Base-by-base conservation (phyloP, 2,797 vertebrate species). In the Meda fulgida region DNA sequence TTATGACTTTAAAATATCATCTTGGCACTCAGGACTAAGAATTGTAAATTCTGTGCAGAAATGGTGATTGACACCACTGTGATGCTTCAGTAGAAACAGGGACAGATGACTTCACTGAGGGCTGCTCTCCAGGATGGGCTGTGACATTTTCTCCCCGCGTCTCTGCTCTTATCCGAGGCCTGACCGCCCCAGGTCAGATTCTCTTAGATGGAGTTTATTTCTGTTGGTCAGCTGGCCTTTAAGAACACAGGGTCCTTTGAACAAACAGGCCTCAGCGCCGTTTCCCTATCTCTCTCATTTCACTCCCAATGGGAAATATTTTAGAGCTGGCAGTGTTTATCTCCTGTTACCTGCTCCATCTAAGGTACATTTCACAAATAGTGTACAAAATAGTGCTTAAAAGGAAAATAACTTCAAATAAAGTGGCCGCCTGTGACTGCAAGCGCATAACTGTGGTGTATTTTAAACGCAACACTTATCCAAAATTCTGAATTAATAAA, bases 91-190 rank as follows among this genome's bases (percentile, higher is more conserved):
- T 21, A 29, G 19, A 83, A 71, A 48, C 9, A 29, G 81, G 78
- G 75, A n/a, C 69, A 72, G 69, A 72, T 72, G 69, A 60, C 60
- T 81, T 77, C 80, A 84, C 84, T 80, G 70, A 80, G 91, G 88
- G 88, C 91, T 91, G 91, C 87, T 85, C 79, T 90, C 89, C 88
- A 85, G 90, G 91, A 93, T 88, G 89, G 91, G 90, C 88, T 87
- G 83, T 93, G 92, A 94, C 94, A 95, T 95, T 94, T 93, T 84
- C 87, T 87, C 80, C 89, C 81, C 10, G 67, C 80, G 75, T 51
- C 91, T 88, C 81, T 75, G 71, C 87, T 89, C 87, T 87, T 88
- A 92, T 92, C 84, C 91, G 91, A 67, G 89, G 92, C 89, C 90
- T 91, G 80, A 81, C 84, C 77, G 90, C 92, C 90, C 77, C 80